These are phyloP conservation scores for Onychostruthus taczanowskii DNA, from an alignment of 2,113 vertebrate genomes.

Conservation along the genomic window DNA sequence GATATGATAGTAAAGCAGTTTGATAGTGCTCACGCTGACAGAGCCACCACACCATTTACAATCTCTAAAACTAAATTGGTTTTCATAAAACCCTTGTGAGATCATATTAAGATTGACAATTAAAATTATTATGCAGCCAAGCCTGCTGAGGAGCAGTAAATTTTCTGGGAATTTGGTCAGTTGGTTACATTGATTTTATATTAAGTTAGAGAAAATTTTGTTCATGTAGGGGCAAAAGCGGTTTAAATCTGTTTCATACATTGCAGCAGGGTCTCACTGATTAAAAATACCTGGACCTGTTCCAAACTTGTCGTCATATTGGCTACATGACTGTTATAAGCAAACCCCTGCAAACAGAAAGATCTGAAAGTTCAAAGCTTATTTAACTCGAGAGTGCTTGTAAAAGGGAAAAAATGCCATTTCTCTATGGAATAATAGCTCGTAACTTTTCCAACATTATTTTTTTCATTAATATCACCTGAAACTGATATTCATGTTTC, in stretches of 20 bases:
- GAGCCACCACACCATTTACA: background rate
- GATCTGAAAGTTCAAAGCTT: conserved; percentile 76
- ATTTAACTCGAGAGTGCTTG: conserved; percentile 68
- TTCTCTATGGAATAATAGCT: conserved; percentile 73
- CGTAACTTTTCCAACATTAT: conserved; percentile 72
- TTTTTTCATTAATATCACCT: conserved; percentile 73
- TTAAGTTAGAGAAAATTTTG: conserved; percentile 49
- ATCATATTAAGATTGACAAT: conserved; percentile 29
- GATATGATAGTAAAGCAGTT: conserved; percentile 28
- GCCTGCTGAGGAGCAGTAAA: conserved; percentile 30
- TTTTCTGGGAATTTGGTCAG: conserved; percentile 34
- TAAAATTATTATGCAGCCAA: conserved; percentile 14
- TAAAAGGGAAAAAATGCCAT: conserved; percentile 68
- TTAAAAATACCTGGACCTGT: conserved; percentile 72
- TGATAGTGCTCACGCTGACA: background rate
- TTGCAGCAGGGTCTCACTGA: conserved; percentile 50
- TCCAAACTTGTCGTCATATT: conserved; percentile 70
- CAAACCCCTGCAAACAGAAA: conserved; percentile 59
- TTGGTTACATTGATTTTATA: conserved; percentile 50
- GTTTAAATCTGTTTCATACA: conserved; percentile 65
- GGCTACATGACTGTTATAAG: conserved; percentile 63
- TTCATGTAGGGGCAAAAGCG: conserved; percentile 36
- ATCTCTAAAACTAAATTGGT: conserved; percentile 39
- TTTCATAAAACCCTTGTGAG: background rate
- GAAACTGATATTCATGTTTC: conserved; percentile 66